These are phyloP conservation scores for Gavialis gangeticus DNA, from an alignment of 2,113 vertebrate genomes.

Conservation along the genomic window DNA sequence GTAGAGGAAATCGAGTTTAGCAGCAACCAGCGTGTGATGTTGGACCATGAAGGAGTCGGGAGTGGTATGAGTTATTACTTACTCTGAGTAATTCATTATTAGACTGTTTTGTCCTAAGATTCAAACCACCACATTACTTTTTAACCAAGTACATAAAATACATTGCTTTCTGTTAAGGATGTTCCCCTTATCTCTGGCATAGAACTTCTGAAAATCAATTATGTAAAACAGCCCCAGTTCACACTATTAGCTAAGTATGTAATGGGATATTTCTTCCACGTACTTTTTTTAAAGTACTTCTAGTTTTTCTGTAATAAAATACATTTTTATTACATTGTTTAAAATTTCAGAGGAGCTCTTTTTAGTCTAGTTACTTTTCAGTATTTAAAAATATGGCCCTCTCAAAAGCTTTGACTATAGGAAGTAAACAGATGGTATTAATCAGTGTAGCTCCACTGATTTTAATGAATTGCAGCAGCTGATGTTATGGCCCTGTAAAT, in stretches of 20 bases:
- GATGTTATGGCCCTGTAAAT: neutral
- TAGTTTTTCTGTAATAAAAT: neutral
- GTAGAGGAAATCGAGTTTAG: conserved; percentile 94
- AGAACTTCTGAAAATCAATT: neutral
- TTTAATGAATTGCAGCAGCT: neutral
- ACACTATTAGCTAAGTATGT: neutral
- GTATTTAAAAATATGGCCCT: neutral
- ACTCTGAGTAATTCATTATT: neutral
- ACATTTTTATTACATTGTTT: neutral
- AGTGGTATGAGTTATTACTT: conserved; percentile 83
- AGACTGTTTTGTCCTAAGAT: neutral
- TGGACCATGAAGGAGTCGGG: conserved; percentile 95
- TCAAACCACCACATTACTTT: neutral
- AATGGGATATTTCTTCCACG: neutral
- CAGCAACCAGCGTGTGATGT: conserved; percentile 88
- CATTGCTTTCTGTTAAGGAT: neutral
- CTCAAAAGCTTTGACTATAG: neutral
- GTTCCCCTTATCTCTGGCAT: neutral
- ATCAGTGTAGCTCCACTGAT: neutral
- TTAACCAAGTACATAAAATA: neutral
- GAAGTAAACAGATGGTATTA: neutral
- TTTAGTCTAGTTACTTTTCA: neutral
- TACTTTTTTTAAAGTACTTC: neutral
- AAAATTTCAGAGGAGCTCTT: neutral
- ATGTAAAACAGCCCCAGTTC: neutral